A percentile compares a stretch with the other conserved stretches of the same genome.
phyloP scores from a whole-genome alignment of 2,113 vertebrate species.

The Brienomyrus brachyistius region DNA sequence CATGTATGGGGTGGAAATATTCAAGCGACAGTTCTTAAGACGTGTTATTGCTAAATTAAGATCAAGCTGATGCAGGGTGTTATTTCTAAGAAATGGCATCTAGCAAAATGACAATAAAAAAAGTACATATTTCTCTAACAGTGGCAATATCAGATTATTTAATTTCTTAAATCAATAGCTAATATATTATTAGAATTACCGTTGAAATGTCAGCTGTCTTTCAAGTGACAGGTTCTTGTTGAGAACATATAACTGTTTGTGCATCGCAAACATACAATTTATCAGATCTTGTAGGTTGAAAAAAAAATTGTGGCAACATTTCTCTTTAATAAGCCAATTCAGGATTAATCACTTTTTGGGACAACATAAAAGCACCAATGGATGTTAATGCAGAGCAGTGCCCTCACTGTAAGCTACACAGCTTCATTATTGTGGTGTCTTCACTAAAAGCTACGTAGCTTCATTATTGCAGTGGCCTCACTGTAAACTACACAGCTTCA shows the following conservation, averaged over 20 bases:
- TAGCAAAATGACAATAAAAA: too few relatives aligned
- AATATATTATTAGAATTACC: conserved; percentile 14
- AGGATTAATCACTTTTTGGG: background rate
- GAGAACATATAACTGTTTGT: background rate
- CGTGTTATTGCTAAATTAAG: too few relatives aligned
- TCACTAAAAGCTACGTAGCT: too few relatives aligned
- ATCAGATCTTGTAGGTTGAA: background rate
- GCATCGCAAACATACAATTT: background rate
- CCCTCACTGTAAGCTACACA: background rate
- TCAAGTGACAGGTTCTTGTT: background rate
- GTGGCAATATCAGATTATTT: background rate
- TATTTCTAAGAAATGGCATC: too few relatives aligned
- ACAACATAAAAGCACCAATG: background rate
- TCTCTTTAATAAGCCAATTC: background rate
- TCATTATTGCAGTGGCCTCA: too few relatives aligned
- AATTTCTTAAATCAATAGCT: conserved; percentile 3
- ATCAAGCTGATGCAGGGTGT: too few relatives aligned
- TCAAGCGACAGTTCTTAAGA: too few relatives aligned
- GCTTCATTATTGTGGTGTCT: too few relatives aligned
- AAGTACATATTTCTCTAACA: too few relatives aligned
- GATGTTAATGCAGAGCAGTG: background rate
- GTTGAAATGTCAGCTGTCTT: conserved; percentile 2
- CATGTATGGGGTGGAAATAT: too few relatives aligned
- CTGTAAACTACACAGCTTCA: too few relatives aligned
- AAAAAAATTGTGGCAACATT: background rate